Evolutionary conservation across 2,888 invertebrate species (phyloP), one percentile per base, ranked within the genome.

Genomic region (Sthenelais limicola): DNA sequence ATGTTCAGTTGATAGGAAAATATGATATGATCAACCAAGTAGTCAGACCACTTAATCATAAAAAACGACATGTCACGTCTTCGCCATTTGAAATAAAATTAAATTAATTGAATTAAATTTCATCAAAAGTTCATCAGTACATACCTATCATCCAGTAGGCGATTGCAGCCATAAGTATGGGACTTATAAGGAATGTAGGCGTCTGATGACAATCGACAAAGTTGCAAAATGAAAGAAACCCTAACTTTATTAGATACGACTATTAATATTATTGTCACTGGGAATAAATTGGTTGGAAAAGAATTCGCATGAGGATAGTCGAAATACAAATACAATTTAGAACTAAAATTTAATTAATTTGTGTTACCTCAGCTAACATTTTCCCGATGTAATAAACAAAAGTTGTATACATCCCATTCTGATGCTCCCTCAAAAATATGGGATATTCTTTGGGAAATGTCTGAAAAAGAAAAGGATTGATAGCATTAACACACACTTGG

Each of bases 81-180:
- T n/a, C n/a, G n/a, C n/a, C n/a, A n/a, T n/a, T n/a, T n/a, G n/a
- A n/a, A n/a, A n/a, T n/a, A n/a, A n/a, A n/a, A n/a, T n/a, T n/a
- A n/a, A n/a, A n/a, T n/a, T n/a, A n/a, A n/a, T n/a, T n/a, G n/a
- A n/a, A n/a, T n/a, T n/a, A n/a, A n/a, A n/a, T n/a, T n/a, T n/a
- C n/a, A n/a, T n/a, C n/a, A n/a, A n/a, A n/a, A n/a, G n/a, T n/a
- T n/a, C n/a, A n/a, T 18, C 43, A 52, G 26, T 3, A 56, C 56
- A 4, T 89, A 0, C 97, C 96, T 58, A 96, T 92, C 92, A 96
- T 92, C 85, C 93, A 97, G 89, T 98, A 98, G 0, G 92, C 91
- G 71, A 96, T 92, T 1, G 92, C 89, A 0, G 93, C 93, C 87
- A 96, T 97, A 3, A 96, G 89, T 9, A 94, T 84, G 0, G 97